phyloP scores from a whole-genome alignment of 1,140 invertebrate genomes.

The Pteromalus puparum region DNA sequence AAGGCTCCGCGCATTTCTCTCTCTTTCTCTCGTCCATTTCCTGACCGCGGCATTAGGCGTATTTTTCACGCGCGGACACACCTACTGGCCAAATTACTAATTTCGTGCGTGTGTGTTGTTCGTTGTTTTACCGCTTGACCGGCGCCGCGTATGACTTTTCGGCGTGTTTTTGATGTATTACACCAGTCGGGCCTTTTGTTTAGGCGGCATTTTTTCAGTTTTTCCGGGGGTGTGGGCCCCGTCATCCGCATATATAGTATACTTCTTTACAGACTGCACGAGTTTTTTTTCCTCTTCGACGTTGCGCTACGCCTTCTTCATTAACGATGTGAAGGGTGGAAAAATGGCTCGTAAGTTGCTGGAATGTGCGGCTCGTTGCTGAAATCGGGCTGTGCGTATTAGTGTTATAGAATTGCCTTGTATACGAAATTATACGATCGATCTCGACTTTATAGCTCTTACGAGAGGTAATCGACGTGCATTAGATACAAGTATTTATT shows the following conservation, averaged over 20 bases:
- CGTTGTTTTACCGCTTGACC: neutral
- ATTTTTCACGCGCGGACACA: slow-evolving; percentile 46
- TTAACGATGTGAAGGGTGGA: neutral
- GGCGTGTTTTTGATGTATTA: slow-evolving; percentile 29
- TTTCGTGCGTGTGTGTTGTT: neutral
- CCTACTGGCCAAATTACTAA: slow-evolving; percentile 43
- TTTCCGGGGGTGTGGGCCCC: neutral
- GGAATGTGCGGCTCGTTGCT: neutral
- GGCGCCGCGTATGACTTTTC: neutral
- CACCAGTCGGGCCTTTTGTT: neutral
- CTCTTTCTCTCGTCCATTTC: neutral
- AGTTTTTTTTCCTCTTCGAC: slow-evolving; percentile 2
- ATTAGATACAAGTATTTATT: too few relatives aligned
- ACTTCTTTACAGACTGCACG: neutral
- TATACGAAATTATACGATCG: too few relatives aligned
- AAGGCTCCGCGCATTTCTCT: neutral
- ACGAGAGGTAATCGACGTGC: too few relatives aligned
- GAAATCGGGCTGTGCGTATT: too few relatives aligned
- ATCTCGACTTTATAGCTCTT: too few relatives aligned
- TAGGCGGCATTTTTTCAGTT: slow-evolving; percentile 29
- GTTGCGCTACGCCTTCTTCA: slow-evolving; percentile 21
- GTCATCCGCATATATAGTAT: too few relatives aligned
- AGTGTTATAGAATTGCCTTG: too few relatives aligned
- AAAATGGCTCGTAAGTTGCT: neutral
- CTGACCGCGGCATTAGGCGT: neutral